phyloP scores from a whole-genome alignment of 2,797 vertebrate species.

The Cottoperca gobio region DNA sequence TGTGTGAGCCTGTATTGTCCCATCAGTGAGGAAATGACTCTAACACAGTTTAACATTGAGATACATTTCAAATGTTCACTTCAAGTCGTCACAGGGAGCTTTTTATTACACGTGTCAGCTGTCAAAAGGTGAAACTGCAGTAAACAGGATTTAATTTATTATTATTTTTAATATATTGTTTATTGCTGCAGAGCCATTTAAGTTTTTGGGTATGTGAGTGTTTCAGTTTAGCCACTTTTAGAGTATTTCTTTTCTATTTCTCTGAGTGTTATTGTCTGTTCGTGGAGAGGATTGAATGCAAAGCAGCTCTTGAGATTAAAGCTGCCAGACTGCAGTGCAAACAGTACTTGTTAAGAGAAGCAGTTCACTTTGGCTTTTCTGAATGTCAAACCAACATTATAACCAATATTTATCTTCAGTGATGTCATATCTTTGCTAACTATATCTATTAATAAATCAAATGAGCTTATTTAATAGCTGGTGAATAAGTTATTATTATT shows the following conservation, averaged over 20 bases:
- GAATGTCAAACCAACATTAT: background rate
- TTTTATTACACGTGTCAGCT: background rate
- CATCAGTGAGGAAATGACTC: conserved; percentile 9
- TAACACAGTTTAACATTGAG: background rate
- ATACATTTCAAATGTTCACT: background rate
- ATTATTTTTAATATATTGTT: background rate
- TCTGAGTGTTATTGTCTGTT: background rate
- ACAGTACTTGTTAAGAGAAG: background rate
- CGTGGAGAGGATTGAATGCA: too few species aligned
- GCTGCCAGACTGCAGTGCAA: background rate
- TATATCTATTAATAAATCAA: background rate
- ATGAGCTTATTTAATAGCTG: background rate
- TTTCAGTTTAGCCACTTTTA: background rate
- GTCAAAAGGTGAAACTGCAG: background rate
- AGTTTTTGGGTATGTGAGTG: background rate
- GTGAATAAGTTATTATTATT: too few species aligned
- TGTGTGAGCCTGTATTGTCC: conserved; percentile 9
- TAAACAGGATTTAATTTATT: background rate
- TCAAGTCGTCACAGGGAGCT: background rate
- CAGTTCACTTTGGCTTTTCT: background rate
- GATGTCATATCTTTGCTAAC: background rate
- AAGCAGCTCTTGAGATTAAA: background rate
- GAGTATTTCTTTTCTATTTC: background rate
- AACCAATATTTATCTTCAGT: background rate
- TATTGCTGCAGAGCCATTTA: background rate